phyloP scores from a whole-genome alignment of 2,888 invertebrate species.

The Poecilus cupreus region DNA sequence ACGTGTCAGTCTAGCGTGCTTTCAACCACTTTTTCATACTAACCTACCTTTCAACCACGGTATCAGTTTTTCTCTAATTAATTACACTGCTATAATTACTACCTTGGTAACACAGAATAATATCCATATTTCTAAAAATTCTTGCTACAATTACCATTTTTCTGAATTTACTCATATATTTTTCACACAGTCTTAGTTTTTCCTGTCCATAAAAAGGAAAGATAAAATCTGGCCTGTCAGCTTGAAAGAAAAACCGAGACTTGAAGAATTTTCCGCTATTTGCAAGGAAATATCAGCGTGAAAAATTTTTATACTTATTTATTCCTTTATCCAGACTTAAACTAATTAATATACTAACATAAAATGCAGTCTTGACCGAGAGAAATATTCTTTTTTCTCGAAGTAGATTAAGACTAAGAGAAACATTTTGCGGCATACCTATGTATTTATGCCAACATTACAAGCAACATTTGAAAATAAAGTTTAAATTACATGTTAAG shows the following conservation, averaged over 20 bases:
- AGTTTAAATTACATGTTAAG: constrained; percentile 52
- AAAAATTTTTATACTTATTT: too few species aligned
- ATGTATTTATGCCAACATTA: constrained; percentile 33
- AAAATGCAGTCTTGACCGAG: neutral
- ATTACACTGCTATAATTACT: constrained; percentile 52
- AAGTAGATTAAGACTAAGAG: constrained; percentile 1
- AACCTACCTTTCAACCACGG: constrained; percentile 50
- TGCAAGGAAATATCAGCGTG: neutral
- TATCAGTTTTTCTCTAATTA: constrained; percentile 59
- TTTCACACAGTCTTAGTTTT: constrained; percentile 34
- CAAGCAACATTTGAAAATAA: constrained; percentile 45
- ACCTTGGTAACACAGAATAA: constrained; percentile 43
- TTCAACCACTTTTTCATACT: constrained; percentile 51
- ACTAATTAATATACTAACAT: neutral
- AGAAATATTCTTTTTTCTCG: too few species aligned
- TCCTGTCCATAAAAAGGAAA: neutral
- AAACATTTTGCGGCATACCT: constrained; percentile 14
- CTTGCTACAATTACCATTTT: constrained; percentile 39
- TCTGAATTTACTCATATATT: constrained; percentile 46
- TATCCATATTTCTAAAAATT: constrained; percentile 53
- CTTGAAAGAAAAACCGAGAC: neutral
- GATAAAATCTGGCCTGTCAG: constrained; percentile 35
- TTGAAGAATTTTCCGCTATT: constrained; percentile 21
- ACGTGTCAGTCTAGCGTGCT: constrained; percentile 54
- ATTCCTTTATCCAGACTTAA: too few species aligned